Evolutionary conservation across 2,797 vertebrate species (phyloP), one percentile per base, ranked within the genome.

Genomic region (Podargus strigoides): DNA sequence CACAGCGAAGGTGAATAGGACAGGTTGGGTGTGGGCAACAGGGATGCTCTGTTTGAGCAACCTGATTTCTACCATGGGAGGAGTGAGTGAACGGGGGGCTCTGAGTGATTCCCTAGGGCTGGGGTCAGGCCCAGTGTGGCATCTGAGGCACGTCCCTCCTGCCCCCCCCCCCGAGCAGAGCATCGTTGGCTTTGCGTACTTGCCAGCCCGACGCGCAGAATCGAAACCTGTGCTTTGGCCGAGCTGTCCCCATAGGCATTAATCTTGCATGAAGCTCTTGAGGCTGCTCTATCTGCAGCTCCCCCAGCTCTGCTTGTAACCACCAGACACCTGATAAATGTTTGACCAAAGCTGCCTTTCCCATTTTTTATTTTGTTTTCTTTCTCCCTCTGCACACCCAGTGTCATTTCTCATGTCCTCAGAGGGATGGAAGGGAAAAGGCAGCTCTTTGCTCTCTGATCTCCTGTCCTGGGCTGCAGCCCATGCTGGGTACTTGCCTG

Each of bases 31-130:
- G 60, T 3, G 32, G 68, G 30, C 0, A 1, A 28, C 12, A 32
- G 44, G 12, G 41, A 17, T 41, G 53, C 22, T 39, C 5, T 4
- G 15, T 12, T 15, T 6, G 55, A 53, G 39, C 15, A 6, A 9
- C 0, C 3, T 3, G 3, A 7, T 36, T 26, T 22, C 46, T 30
- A 1, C 42, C 2, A 0, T 4, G 5, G 8, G 8, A 50, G 12
- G 28, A 23, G 5, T 3, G 32, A 15, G 17, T 4, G 60, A 37
- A 4, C 2, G 8, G 12, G 49, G n/a, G 8, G 5, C 3, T 75
- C 49, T 0, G 2, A 27, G 52, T 1, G 3, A 3, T 26, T 19
- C 22, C 64, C 30, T 2, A 3, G 58, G 46, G 14, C 41, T 56
- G 64, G 1, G 5, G 3, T 15, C 4, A 14, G 72, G 49, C 74